Evolutionary conservation across 1,140 invertebrate species (phyloP).

Genomic region (Cherax quadricarinatus): DNA sequence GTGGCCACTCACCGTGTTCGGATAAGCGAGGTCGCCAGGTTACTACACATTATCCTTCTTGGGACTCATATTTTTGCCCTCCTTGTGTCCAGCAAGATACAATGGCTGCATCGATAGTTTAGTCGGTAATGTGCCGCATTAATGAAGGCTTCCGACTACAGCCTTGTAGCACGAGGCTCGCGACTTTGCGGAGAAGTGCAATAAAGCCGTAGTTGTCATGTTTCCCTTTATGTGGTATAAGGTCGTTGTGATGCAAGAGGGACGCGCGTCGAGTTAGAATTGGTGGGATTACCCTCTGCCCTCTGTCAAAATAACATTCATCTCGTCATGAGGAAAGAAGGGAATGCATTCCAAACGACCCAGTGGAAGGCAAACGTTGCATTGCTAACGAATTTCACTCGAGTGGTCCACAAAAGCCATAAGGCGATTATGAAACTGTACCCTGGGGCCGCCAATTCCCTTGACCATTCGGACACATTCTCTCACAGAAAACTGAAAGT

Average conservation of each 20-base stretch:
- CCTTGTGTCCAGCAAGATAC: conserved; percentile 41
- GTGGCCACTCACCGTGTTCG: background rate
- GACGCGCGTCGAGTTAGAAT: conserved; percentile 12
- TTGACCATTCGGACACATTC: conserved; percentile 7
- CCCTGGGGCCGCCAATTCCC: background rate
- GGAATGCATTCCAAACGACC: background rate
- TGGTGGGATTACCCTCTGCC: conserved; percentile 11
- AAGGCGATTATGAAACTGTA: conserved; percentile 30
- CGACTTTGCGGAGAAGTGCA: background rate
- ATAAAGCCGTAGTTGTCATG: background rate
- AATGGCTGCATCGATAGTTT: conserved; percentile 45
- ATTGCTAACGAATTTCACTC: background rate
- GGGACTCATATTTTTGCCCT: conserved; percentile 16
- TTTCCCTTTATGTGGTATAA: background rate
- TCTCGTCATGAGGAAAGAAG: conserved; percentile 2
- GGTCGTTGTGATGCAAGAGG: background rate
- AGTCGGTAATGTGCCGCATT: conserved; percentile 26
- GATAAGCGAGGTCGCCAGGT: background rate
- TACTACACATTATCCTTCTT: background rate
- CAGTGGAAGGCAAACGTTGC: background rate
- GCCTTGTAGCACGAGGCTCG: background rate
- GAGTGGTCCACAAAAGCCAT: background rate
- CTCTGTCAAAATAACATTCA: conserved; percentile 8
- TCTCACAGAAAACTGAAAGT: conserved; percentile 47
- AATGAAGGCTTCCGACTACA: conserved; percentile 8